phyloP scores from a whole-genome alignment of 2,797 vertebrate genomes.

The Choloepus didactylus region DNA sequence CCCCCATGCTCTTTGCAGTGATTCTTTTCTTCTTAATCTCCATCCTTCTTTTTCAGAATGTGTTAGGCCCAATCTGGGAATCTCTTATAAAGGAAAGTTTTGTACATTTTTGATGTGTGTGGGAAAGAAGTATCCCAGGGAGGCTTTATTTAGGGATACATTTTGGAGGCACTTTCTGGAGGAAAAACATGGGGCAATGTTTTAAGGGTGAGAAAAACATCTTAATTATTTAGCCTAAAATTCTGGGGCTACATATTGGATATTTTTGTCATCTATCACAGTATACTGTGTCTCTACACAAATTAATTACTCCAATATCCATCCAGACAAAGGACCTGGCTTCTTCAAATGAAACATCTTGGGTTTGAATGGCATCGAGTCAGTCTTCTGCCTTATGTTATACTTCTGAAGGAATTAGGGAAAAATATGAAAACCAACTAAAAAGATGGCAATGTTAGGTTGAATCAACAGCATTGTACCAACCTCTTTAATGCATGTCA shows the following conservation, averaged over 20 bases:
- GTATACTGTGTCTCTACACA: background rate
- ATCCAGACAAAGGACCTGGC: background rate
- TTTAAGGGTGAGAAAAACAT: conserved; percentile 34
- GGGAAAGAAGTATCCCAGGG: conserved; percentile 72
- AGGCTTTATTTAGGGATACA: conserved; percentile 64
- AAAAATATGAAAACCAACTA: background rate
- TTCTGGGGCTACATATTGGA: background rate
- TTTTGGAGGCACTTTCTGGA: conserved; percentile 62
- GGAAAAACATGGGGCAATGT: background rate
- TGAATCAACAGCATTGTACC: background rate
- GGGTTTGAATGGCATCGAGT: background rate
- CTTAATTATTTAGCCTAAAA: conserved; percentile 40
- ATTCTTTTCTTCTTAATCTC: conserved; percentile 80
- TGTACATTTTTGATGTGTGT: conserved; percentile 79
- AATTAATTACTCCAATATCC: background rate
- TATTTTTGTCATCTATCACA: background rate
- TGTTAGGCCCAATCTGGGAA: conserved; percentile 65
- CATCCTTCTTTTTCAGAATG: conserved; percentile 71
- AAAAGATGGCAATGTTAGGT: background rate
- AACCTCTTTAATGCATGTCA: background rate
- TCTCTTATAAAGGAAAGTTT: conserved; percentile 66
- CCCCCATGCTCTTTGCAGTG: conserved; percentile 60
- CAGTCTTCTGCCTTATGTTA: background rate
- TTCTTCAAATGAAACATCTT: background rate
- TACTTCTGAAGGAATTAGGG: background rate